A percentile compares a stretch with the other conserved stretches of the same genome.
phyloP scores from a whole-genome alignment of 2,797 vertebrate species.

The Glyptemys insculpta region DNA sequence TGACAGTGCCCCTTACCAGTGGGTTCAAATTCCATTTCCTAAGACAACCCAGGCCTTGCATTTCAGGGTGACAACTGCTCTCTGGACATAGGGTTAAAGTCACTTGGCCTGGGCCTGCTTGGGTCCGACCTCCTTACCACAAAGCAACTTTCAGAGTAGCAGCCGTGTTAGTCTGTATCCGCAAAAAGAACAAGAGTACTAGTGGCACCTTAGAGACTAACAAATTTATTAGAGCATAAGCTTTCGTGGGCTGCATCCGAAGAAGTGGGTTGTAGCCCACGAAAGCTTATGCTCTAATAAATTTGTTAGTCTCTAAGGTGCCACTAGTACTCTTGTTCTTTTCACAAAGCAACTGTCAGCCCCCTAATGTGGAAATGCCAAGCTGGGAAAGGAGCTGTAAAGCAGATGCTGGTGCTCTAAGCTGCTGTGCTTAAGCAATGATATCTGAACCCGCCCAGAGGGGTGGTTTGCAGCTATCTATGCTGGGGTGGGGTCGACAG shows the following conservation, averaged over 20 bases:
- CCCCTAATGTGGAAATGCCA: neutral
- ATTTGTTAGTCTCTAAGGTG: too few species aligned
- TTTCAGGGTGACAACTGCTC: neutral
- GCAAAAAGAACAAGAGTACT: too few species aligned
- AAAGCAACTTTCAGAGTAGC: neutral
- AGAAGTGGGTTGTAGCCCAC: too few species aligned
- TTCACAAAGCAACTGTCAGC: neutral
- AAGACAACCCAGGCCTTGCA: neutral
- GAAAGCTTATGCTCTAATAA: too few species aligned
- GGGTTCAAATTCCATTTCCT: neutral
- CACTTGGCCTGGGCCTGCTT: neutral
- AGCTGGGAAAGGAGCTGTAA: neutral
- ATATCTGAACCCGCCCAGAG: neutral
- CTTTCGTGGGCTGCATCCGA: too few species aligned
- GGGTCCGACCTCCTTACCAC: neutral
- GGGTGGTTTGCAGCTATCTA: rapidly evolving
- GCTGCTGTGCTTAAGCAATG: neutral
- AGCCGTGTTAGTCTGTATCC: too few species aligned
- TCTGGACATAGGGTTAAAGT: neutral
- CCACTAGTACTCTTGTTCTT: too few species aligned
- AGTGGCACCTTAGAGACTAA: too few species aligned
- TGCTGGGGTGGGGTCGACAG: neutral
- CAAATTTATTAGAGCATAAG: too few species aligned
- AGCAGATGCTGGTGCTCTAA: neutral
- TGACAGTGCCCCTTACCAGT: neutral